Evolutionary conservation across 1,140 invertebrate genomes (phyloP), one percentile per base, ranked within the genome.

Genomic region (Drosophila punjabiensis): DNA sequence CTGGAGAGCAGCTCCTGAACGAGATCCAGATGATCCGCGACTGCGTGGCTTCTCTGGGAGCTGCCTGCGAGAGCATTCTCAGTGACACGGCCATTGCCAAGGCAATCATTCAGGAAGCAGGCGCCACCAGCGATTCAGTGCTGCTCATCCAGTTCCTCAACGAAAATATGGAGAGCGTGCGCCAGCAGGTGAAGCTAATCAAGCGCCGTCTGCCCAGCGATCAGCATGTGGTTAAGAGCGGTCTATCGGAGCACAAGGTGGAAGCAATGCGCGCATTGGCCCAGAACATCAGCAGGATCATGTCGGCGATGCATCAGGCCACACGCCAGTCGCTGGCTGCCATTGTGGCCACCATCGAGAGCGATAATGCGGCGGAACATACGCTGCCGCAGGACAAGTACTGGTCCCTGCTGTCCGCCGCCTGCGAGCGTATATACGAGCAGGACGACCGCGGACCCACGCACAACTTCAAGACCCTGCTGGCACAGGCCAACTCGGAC

Each of bases 361-460:
- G 85, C 58, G 90, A 93, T 20, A 93, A 92, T 78, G 89, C 87
- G 2, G 88, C 90, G 13, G 93, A 93, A 64, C 83, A 92, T 7
- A 91, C 86, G n/a, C 52, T 93, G 62, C 73, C 89, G 13, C 87
- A 92, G 62, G 66, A 76, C 11, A 93, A 93, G 65, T 92, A 93
- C 55, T 88, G 91, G 91, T 92, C 93, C 10, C 48, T 93, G 14
- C 59, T 93, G 1, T 82, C 92, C 4, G 45, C 83, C 5, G 77
- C 91, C 16, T 93, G 92, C 53, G 93, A 93, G 55, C 81, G 80
- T 16, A 92, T 93, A 18, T 93, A 93, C 47, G 93, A 93, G 61
- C 96, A 97, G 89, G 97, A 98, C 62, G 97, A 98, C 93, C 95
- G 96, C 73, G 97, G 97, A 7, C 96, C 97, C 5, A 95, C 97